phyloP scores from a whole-genome alignment of 2,113 vertebrate genomes.

The Halcyon malimbica region DNA sequence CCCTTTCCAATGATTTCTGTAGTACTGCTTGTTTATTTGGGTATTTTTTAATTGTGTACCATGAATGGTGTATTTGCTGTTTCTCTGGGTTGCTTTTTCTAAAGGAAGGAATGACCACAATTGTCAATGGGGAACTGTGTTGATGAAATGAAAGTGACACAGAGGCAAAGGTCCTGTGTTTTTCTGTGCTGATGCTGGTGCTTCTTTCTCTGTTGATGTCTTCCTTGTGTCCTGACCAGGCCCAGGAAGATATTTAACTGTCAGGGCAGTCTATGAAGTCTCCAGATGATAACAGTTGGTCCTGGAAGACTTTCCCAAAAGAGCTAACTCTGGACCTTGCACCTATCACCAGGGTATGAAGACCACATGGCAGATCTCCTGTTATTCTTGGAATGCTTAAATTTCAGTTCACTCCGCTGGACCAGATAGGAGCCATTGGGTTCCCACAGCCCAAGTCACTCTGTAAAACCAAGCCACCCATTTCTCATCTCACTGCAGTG shows the following conservation, averaged over 20 bases:
- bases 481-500: not conserved
- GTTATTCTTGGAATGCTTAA: not conserved
- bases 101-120: not conserved
- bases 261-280: not conserved
- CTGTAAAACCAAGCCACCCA: not conserved
- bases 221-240: not conserved
- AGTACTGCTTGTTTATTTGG: not conserved
- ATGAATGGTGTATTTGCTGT: not conserved
- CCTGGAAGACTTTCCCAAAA: not conserved
- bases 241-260: not conserved
- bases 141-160: not conserved
- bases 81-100: not conserved
- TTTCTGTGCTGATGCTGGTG: not conserved
- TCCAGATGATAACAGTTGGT: not conserved
- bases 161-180: not conserved
- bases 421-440: fast-evolving
- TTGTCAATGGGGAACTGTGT: not conserved
- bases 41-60: fast-evolving
- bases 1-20: not conserved
- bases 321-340: not conserved
- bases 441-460: not conserved
- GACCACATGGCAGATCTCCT: not conserved
- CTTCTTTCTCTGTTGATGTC: not conserved
- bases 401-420: not conserved
- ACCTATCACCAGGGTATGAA: not conserved